Evolutionary conservation across 2,888 invertebrate genomes (phyloP), one percentile per base, ranked within the genome.

Genomic region (Pristionchus japonicus): DNA sequence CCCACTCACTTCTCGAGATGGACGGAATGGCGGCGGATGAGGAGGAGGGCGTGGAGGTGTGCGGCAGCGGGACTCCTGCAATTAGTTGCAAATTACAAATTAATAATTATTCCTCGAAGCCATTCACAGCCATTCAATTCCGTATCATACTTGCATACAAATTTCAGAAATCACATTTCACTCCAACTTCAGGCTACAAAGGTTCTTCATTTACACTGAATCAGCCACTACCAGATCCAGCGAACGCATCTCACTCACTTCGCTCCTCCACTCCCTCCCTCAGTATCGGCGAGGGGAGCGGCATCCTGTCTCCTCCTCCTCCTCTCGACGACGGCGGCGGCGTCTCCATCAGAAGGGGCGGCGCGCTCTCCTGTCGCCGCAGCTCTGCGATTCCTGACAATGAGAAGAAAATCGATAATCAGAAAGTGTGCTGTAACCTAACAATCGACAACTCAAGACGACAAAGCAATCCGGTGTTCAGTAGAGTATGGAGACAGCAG

Each of bases 351-450:
- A 74, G 3, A 13, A 70, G 70, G 17, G 70, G 23, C 43, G 74
- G 40, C 74, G 74, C 40, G 40, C 74, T 74, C 74, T 74, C 74
- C 31, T 37, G 43, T 20, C 74, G 40, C 20, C 40, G 74, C 43
- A 74, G 31, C 74, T 74, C 74, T 13, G 74, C 74, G 74, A 74
- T 74, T 40, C 74, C 74, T 74, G 74, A 37, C 20, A 37, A 67
- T 6, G n/a, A 15, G 7, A 1, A 23, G 61, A 27, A 27, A 67
- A 67, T 34, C 67, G 67, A 67, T 67, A 52, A 52, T 20, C 13
- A 6, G 13, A 47, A 47, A 47, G n/a, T n/a, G n/a, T n/a, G n/a
- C n/a, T n/a, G n/a, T n/a, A n/a, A n/a, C n/a, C n/a, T n/a, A n/a
- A n/a, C n/a, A n/a, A n/a, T n/a, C n/a, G n/a, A n/a, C n/a, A n/a